Evolutionary conservation across 1,140 invertebrate species (phyloP), one percentile per base, ranked within the genome.

Genomic region (Cataglyphis hispanica): DNA sequence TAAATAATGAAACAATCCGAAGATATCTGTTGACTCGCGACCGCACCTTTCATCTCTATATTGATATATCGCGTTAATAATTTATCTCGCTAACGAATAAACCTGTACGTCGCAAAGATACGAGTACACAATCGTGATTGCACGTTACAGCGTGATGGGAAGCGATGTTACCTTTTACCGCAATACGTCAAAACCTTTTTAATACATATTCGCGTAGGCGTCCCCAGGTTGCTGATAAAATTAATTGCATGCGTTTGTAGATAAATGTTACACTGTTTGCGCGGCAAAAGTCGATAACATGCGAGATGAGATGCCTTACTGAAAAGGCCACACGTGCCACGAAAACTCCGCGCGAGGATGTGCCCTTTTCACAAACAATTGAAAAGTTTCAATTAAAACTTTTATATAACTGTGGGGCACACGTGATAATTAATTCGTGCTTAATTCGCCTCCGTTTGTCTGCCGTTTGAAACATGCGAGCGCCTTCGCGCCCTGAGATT

Each of bases 301-400:
- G 66, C 31, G 37, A 31, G 34, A 50, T 34, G 46, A 80, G 43
- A 22, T 34, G 7, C 4, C 43, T 22, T 10, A 25, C 3, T 43
- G n/a, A 74, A 60, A 60, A 11, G 37, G 16, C 1, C 34, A 11
- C 37, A 25, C 25, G 66, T 58, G 34, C 25, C 10, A 22, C 40
- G 40, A 43, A 10, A 1, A 43, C 6, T 16, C 31, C 0, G 6
- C 64, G 22, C 43, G 16, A 27, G 5, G 10, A 25, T 40, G 2
- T 50, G 16, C 10, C 13, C 22, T 58, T 70, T 31, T 4, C 13
- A 11, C n/a, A 19, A 37, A 6, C 34, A 34, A 7, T 31, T 31
- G 13, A 60, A 72, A 81, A 83, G 37, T 67, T n/a, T 72, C 66
- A 72, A 74, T 83, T 83, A 74, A 46, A 74, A 83, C 78, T 46